Percentiles rank a stretch among this genome's conserved stretches.
phyloP scores from a whole-genome alignment of 2,113 vertebrate species.

The Zosterops japonicus region DNA sequence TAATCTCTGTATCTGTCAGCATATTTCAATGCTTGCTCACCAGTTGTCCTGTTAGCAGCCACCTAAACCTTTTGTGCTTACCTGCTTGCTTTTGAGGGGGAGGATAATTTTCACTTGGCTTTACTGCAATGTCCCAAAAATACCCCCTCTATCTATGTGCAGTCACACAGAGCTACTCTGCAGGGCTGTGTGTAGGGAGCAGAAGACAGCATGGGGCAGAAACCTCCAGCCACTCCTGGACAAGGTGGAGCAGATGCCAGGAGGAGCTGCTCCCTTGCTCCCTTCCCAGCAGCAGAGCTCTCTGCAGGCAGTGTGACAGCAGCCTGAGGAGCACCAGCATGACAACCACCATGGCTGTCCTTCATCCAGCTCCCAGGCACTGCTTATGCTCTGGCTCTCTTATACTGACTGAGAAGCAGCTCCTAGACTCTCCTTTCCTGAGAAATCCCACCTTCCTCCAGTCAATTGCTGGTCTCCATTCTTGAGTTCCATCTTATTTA shows the following conservation, averaged over 20 bases:
- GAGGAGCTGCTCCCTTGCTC: neutral
- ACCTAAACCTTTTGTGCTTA: neutral
- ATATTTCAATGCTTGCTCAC: neutral
- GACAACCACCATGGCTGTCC: rapidly evolving
- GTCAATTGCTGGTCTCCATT: neutral
- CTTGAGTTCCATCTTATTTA: neutral
- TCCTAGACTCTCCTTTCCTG: neutral
- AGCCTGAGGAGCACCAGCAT: neutral
- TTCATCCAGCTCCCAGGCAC: neutral
- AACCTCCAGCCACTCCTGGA: neutral
- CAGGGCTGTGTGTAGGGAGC: neutral
- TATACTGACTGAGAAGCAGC: rapidly evolving
- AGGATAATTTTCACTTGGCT: neutral
- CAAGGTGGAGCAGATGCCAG: neutral
- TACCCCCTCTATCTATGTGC: rapidly evolving
- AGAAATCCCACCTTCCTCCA: neutral
- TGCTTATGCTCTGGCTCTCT: neutral
- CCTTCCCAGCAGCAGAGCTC: neutral
- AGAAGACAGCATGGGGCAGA: neutral
- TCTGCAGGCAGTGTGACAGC: neutral
- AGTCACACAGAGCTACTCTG: neutral
- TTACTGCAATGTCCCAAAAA: neutral
- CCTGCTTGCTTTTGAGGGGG: neutral
- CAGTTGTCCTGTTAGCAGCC: neutral
- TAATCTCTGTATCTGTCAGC: neutral